Base-by-base conservation (phyloP, 1,140 invertebrate genomes). In the Rhyacophila brunnea region DNA sequence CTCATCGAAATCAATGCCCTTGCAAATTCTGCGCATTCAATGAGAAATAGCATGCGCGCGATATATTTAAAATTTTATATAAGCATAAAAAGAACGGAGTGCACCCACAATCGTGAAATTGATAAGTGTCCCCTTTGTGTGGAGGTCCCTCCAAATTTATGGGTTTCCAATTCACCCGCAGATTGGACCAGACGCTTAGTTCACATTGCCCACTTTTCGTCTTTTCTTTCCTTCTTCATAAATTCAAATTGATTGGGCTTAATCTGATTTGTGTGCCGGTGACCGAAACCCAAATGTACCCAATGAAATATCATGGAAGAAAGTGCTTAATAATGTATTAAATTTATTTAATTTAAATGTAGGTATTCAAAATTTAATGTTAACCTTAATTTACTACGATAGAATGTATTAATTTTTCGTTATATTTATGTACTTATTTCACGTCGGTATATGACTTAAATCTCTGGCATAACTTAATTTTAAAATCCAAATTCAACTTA, bases 201-300 rank as follows among this genome's bases (percentile, higher is more conserved):
- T 28, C 23, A 28, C 23, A 28, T 67, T 71, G 71, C 67, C 70
- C 70, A 69, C 23, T 28, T 28, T 28, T 28, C 23, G 3, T 28
- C 23, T 28, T 28, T 9, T 28, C n/a, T n/a, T n/a, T n/a, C n/a
- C 71, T 73, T 72, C 74, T 72, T 79, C 75, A 79, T 78, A 79
- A 78, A 79, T 79, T 77, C 71, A 69, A 73, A 77, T 77, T 78
- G 75, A 78, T 78, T 77, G 75, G 75, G 76, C 74, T 54, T 79
- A 79, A 79, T 79, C 77, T 77, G 77, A 79, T 79, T 77, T 77
- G 74, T 68, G 73, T 74, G 77, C 77, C 42, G 34, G 23, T 28
- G 23, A 28, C 23, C 23, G 23, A 28, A 9, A 28, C 23, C 23
- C 9, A 28, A 28, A 28, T 9, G 23, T 5, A 28, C 23, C 23